Percentiles rank a stretch among this genome's conserved stretches.
These are phyloP conservation scores for Drosophila melanogaster DNA, from an alignment of 1,140 invertebrate genomes.

Conservation along the genomic window Release_6_plus_ISO1_MT NT_033779.5:15406001-15406500, in stretches of 20 bases:
- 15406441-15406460: not conserved
- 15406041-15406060: conserved; percentile 74
- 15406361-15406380: conserved; percentile 83
- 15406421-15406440: conserved; percentile 18
- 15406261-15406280: conserved; percentile 12
- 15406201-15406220: conserved; percentile 76
- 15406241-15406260: conserved; percentile 20
- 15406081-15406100: conserved; percentile 62
- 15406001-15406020: conserved; percentile 35
- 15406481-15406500: conserved; percentile 52
- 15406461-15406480: conserved; percentile 40
- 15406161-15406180: conserved; percentile 13
- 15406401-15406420: conserved; percentile 32
- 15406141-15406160: conserved; percentile 1
- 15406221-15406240: conserved; percentile 52
- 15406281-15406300: conserved; percentile 43
- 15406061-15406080: conserved; percentile 34
- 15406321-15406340: conserved; percentile 83
- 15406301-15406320: conserved; percentile 83
- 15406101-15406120: conserved; percentile 21
- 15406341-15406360: conserved; percentile 81
- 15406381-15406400: conserved; percentile 7
- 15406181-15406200: conserved; percentile 74
- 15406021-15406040: conserved; percentile 71
- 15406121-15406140: conserved; percentile 3